phyloP scores from a whole-genome alignment of 2,888 invertebrate genomes.

The Merodon equestris region DNA sequence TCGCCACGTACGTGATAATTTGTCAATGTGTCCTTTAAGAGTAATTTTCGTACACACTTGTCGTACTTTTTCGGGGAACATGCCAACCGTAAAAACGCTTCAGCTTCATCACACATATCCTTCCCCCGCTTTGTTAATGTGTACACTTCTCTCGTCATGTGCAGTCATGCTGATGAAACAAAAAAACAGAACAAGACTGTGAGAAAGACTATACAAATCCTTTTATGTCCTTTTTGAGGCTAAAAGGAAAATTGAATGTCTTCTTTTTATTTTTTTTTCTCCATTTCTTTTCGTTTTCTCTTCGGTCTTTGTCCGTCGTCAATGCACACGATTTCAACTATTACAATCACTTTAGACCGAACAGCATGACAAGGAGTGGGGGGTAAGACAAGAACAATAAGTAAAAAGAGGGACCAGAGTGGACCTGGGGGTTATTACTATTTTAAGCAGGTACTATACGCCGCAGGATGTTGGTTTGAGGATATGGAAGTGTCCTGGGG shows the following conservation, averaged over 20 bases:
- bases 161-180: conserved; percentile 54
- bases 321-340: conserved; percentile 40
- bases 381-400: neutral
- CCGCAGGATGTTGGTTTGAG: neutral
- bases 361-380: conserved; percentile 7
- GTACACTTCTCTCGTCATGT: neutral
- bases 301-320: conserved; percentile 36
- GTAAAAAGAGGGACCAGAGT: neutral
- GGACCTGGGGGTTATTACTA: conserved; percentile 47
- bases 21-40: conserved; percentile 55
- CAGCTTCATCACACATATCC: conserved; percentile 45
- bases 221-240: conserved; percentile 51
- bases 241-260: conserved; percentile 59
- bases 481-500: neutral
- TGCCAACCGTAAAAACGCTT: conserved; percentile 41
- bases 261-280: conserved; percentile 22
- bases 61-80: conserved; percentile 36
- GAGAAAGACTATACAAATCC: conserved; percentile 30
- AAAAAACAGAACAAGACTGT: conserved; percentile 18
- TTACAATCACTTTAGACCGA: conserved; percentile 57
- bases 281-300: too few relatives aligned
- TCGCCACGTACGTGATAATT: conserved; percentile 56
- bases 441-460: conserved; percentile 41
- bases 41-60: conserved; percentile 51
- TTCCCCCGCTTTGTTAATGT: neutral